Conservation (phyloP, 2,888 invertebrate genomes). For the Palloptera scutellata region DNA sequence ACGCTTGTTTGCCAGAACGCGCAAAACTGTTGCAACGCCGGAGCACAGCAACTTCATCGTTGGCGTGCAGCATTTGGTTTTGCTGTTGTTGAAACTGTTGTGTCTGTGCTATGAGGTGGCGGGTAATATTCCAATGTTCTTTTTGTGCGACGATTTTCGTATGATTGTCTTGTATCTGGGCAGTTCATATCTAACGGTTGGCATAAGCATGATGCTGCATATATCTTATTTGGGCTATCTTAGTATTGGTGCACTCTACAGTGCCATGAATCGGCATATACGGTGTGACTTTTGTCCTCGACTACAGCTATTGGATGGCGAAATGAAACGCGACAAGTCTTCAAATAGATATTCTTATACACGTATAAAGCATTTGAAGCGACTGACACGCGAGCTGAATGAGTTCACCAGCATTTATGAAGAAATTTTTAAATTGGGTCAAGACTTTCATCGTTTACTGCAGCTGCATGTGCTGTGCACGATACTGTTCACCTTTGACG, state of each 20-base stretch:
- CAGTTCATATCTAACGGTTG: not conserved
- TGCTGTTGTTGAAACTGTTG: not conserved
- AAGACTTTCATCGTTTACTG: slow-evolving; percentile 40
- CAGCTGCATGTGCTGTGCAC: slow-evolving; percentile 25
- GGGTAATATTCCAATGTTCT: not conserved
- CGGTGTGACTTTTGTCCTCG: slow-evolving; percentile 36
- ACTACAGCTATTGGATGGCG: slow-evolving; percentile 35
- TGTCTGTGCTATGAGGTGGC: not conserved
- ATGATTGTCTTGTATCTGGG: not conserved
- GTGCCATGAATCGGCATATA: slow-evolving; percentile 41
- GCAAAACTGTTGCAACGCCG: not conserved
- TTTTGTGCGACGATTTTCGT: not conserved
- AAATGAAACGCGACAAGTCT: slow-evolving; percentile 5
- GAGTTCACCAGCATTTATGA: slow-evolving; percentile 43
- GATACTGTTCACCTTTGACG: not conserved
- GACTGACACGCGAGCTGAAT: slow-evolving; percentile 34
- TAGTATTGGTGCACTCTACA: slow-evolving; percentile 42
- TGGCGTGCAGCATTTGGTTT: slow-evolving; percentile 1
- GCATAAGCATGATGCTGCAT: slow-evolving; percentile 36
- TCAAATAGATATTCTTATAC: too few species aligned
- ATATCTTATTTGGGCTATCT: slow-evolving; percentile 45
- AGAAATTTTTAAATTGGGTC: slow-evolving; percentile 38
- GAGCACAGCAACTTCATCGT: not conserved
- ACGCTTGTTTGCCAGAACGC: slow-evolving; percentile 1
- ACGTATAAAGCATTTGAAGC: slow-evolving; percentile 12